Percentiles rank a stretch among this genome's conserved stretches.
phyloP scores from a whole-genome alignment of 1,140 invertebrate genomes.

The Odontomachus brunneus region DNA sequence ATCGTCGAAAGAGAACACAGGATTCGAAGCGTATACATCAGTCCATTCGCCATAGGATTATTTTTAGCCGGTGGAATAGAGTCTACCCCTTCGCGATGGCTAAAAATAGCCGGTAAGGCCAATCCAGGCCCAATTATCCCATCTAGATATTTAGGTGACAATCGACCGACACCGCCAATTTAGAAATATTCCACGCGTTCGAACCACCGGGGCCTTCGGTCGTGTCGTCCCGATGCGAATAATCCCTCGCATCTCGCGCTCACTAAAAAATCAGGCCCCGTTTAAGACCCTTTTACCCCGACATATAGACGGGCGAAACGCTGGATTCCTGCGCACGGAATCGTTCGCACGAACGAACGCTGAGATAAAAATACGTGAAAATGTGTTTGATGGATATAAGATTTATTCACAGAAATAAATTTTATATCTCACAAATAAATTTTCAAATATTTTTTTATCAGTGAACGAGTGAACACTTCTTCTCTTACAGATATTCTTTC shows the following conservation, averaged over 20 bases:
- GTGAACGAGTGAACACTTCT: too few species aligned
- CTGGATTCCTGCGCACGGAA: too few species aligned
- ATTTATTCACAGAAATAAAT: too few species aligned
- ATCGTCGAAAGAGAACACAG: constrained; percentile 12
- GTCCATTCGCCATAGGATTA: constrained; percentile 75
- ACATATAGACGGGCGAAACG: too few species aligned
- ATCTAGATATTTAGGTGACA: constrained; percentile 85
- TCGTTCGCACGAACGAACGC: too few species aligned
- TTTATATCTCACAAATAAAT: too few species aligned
- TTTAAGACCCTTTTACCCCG: background rate
- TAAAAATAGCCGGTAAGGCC: constrained; percentile 84
- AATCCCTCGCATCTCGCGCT: constrained; percentile 22
- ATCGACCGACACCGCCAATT: constrained; percentile 83
- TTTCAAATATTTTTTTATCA: too few species aligned
- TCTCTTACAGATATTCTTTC: too few species aligned
- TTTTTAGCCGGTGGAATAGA: constrained; percentile 83
- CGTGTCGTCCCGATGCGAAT: constrained; percentile 46
- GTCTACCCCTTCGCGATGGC: constrained; percentile 79
- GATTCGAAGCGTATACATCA: background rate
- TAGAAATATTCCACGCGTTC: constrained; percentile 83
- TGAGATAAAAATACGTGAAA: too few species aligned
- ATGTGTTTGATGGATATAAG: too few species aligned
- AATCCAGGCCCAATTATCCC: constrained; percentile 84
- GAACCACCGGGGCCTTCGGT: constrained; percentile 57
- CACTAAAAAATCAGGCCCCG: constrained; percentile 2